Percentiles rank a stretch among this genome's conserved stretches.
Evolutionary conservation across 2,888 invertebrate species (phyloP).

Genomic region (Ferrisia virgata): DNA sequence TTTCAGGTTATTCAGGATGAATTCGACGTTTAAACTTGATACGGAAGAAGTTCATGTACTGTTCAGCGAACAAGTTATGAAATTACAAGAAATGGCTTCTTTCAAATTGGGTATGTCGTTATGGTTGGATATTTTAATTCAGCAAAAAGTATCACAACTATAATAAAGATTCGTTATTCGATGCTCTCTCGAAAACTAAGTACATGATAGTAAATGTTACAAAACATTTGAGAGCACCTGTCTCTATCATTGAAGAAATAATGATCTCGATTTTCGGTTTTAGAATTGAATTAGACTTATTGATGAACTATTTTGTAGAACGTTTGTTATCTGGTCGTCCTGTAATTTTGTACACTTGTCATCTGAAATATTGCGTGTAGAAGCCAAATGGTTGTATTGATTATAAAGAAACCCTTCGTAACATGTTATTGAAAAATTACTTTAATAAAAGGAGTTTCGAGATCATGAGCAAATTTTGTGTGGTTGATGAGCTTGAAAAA

Average conservation of each 20-base stretch:
- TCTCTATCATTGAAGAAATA: too few species aligned
- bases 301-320: not conserved
- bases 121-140: not conserved
- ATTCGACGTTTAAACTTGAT: too few species aligned
- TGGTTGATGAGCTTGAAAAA: not conserved
- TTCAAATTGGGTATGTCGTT: not conserved
- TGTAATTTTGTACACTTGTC: not conserved
- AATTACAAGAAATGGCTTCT: not conserved
- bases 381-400: not conserved
- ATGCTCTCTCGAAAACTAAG: not conserved
- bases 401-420: not conserved
- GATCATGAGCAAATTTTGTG: not conserved
- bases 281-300: not conserved
- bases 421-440: not conserved
- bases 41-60: too few species aligned
- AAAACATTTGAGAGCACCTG: not conserved
- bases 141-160: not conserved
- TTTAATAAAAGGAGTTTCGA: not conserved
- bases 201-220: not conserved
- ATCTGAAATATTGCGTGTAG: not conserved
- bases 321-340: not conserved
- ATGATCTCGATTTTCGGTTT: not conserved
- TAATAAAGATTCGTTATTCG: not conserved
- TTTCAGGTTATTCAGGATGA: too few species aligned
- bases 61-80: too few species aligned